Base-by-base conservation (phyloP, 2,888 invertebrate genomes). In the Tinea semifulvella region DNA sequence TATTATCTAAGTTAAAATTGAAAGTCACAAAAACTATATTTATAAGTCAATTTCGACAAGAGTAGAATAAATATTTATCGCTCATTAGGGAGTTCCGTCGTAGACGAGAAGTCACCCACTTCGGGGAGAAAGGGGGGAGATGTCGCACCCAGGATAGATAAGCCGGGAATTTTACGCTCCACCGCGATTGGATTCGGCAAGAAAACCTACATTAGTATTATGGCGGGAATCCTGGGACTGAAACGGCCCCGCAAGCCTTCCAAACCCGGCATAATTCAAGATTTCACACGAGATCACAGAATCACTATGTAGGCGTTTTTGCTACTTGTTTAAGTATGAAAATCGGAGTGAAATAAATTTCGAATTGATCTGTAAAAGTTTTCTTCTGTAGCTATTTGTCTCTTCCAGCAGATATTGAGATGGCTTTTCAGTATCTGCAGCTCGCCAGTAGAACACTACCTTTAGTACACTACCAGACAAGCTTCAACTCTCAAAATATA, bases 181-280 rank as follows among this genome's bases (percentile, higher is more conserved):
- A 13, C 40, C 22, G 40, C 40, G 40, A 40, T 40, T 40, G 40
- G 40, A 40, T 40, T 40, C 40, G 40, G 40, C 40, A 40, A 40
- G 40, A 40, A 40, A 40, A 40, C 40, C 40, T 40, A 40, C 40
- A 40, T 40, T 40, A 40, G 40, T 40, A 40, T 40, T 40, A 40
- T 40, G 22, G 40, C 40, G 3, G 13, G 40, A 40, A 40, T 22
- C 40, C 22, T 38, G 38, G 40, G 40, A 40, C 40, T 22, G 40
- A 40, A 40, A 40, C 22, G 40, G 40, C 11, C 22, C 7, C 40
- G 22, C 40, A 22, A 40, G 22, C 40, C 18, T 10, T 18, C 3
- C 11, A 13, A 22, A 40, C 22, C 22, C 14, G 22, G 22, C 22
- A 40, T 40, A 40, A 40, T 40, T 40, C 40, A 40, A 40, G 40